These are phyloP conservation scores for Cosmia trapezina DNA, from an alignment of 2,888 invertebrate genomes.

Conservation along the genomic window DNA sequence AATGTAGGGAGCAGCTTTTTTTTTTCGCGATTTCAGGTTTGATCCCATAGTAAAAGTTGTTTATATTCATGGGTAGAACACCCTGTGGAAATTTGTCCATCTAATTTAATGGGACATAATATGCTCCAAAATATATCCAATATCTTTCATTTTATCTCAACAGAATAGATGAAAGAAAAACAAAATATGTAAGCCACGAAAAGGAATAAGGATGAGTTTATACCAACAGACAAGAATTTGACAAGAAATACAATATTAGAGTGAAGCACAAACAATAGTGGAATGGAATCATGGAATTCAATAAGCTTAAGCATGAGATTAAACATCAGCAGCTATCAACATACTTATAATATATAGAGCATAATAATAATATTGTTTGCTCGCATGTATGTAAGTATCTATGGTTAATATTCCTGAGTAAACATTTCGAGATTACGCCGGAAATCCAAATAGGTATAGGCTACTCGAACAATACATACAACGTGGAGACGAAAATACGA, in stretches of 20 bases:
- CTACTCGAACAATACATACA: background rate
- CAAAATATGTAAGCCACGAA: background rate
- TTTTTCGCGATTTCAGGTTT: too few species aligned
- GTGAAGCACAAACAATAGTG: background rate
- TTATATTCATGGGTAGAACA: too few species aligned
- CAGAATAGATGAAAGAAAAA: background rate
- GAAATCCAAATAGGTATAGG: background rate
- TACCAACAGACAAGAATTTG: background rate
- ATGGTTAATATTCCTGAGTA: conserved; percentile 4
- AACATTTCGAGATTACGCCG: background rate
- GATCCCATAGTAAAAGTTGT: too few species aligned
- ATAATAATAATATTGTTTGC: background rate
- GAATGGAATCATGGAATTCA: background rate
- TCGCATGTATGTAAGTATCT: background rate
- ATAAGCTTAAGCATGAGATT: background rate
- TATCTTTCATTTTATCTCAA: too few species aligned
- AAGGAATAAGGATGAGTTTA: background rate
- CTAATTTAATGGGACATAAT: too few species aligned
- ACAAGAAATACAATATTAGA: background rate
- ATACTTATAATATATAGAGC: background rate
- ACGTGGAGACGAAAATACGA: too few species aligned
- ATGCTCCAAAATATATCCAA: too few species aligned
- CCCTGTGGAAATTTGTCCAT: too few species aligned
- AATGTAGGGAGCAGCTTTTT: too few species aligned
- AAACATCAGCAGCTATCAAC: background rate